phyloP scores from a whole-genome alignment of 2,797 vertebrate species.

The Serranus cabrilla region DNA sequence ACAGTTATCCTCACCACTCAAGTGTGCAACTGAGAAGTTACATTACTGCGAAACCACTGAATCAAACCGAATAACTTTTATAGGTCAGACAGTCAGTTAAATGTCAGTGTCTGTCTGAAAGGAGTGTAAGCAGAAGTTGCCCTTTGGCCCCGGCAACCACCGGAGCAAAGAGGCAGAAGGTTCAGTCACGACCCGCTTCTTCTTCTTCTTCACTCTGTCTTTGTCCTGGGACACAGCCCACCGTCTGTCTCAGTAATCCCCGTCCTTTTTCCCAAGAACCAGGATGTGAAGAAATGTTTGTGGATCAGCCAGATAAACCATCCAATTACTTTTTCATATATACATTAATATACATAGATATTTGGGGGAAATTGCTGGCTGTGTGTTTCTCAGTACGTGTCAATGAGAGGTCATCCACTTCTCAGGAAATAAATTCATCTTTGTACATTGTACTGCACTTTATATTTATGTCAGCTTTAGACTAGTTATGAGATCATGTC shows the following conservation, averaged over 20 bases:
- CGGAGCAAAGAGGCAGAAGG: slow-evolving; percentile 1
- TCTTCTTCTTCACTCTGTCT: slow-evolving; percentile 32
- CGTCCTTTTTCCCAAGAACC: slow-evolving; percentile 16
- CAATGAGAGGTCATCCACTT: too few relatives aligned
- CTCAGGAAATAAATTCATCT: not conserved
- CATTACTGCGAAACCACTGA: slow-evolving; percentile 6
- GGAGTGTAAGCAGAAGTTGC: slow-evolving; percentile 23
- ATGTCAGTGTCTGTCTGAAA: slow-evolving; percentile 15
- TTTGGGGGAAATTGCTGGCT: slow-evolving; percentile 6
- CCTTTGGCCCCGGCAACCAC: slow-evolving; percentile 34
- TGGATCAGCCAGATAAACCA: slow-evolving; percentile 17
- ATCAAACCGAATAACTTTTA: not conserved
- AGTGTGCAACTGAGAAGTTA: not conserved
- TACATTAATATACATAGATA: slow-evolving; percentile 14
- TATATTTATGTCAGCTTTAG: not conserved
- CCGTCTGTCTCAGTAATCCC: not conserved
- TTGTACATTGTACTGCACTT: not conserved
- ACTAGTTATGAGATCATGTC: not conserved
- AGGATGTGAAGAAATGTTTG: slow-evolving; percentile 48
- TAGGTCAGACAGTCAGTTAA: not conserved
- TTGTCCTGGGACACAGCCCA: not conserved
- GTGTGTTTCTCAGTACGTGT: not conserved
- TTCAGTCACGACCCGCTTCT: slow-evolving; percentile 11
- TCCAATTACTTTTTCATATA: slow-evolving; percentile 4
- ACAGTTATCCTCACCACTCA: slow-evolving; percentile 1